A percentile compares a stretch with the other conserved stretches of the same genome.
Conservation (phyloP, 92 coral and sea anemone species). For the Epizoanthus stellaris region DNA sequence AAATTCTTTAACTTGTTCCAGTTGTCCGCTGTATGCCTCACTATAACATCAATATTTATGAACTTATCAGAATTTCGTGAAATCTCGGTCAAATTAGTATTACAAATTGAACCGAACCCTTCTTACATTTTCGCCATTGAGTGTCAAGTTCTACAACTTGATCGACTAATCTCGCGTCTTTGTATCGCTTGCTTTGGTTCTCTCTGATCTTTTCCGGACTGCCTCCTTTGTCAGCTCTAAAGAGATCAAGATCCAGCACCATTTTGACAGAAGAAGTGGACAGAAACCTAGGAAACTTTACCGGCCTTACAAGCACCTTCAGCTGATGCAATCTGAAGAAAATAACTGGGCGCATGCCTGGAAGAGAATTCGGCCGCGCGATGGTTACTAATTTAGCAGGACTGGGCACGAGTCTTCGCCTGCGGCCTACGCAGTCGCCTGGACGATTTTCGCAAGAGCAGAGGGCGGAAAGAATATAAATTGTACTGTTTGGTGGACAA, state of each 20-base stretch:
- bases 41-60: conserved; percentile 53
- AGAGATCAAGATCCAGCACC: conserved; percentile 96
- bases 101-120: neutral
- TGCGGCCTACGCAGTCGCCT: neutral
- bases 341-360: conserved; percentile 71
- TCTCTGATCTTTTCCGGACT: conserved; percentile 98
- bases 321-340: conserved; percentile 92
- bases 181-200: conserved; percentile 98
- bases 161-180: conserved; percentile 93
- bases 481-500: no score
- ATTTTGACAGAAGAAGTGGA: conserved; percentile 73
- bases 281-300: conserved; percentile 63
- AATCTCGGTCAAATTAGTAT: neutral
- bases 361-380: conserved; percentile 37
- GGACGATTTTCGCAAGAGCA: neutral
- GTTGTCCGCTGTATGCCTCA: conserved; percentile 90
- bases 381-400: neutral
- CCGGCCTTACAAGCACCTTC: conserved; percentile 50
- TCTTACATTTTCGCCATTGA: conserved; percentile 97
- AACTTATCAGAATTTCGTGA: conserved; percentile 13
- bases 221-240: conserved; percentile 95
- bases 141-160: conserved; percentile 91
- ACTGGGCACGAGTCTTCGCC: conserved; percentile 8
- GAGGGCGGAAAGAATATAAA: no score
- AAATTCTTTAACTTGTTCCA: conserved; percentile 97